phyloP scores from a whole-genome alignment of 2,888 invertebrate species.

The Euproctis similis region DNA sequence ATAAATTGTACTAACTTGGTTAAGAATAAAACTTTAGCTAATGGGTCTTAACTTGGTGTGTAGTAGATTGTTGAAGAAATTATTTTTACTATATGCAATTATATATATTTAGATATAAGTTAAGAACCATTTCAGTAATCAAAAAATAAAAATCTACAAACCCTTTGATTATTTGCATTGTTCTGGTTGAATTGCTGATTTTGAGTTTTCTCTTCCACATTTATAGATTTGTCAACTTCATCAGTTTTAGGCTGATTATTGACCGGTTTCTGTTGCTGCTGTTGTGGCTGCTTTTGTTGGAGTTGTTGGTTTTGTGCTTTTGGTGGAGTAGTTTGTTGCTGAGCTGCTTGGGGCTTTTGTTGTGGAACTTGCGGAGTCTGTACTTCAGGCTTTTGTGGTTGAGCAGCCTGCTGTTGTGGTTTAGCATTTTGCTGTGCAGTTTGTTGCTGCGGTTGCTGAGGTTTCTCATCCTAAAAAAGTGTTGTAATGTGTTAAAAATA shows the following conservation, averaged over 20 bases:
- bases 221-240: slow-evolving; percentile 43
- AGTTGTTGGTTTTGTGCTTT: slow-evolving; percentile 5
- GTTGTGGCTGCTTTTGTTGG: slow-evolving; percentile 3
- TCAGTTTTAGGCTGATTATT: slow-evolving; percentile 36
- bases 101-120: too few relatives aligned
- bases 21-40: too few relatives aligned
- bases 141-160: too few relatives aligned
- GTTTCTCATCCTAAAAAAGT: slow-evolving; percentile 19
- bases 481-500: slow-evolving; percentile 23
- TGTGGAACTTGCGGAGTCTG: slow-evolving; percentile 14
- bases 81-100: too few relatives aligned
- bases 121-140: background rate
- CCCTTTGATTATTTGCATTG: slow-evolving; percentile 28
- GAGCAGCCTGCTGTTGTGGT: slow-evolving; percentile 12
- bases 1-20: too few relatives aligned
- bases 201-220: slow-evolving; percentile 38
- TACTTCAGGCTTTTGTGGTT: slow-evolving; percentile 14
- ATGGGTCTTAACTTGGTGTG: too few relatives aligned
- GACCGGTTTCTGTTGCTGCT: slow-evolving; percentile 22
- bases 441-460: slow-evolving; percentile 13
- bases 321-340: slow-evolving; percentile 22
- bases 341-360: slow-evolving; percentile 19
- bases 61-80: too few relatives aligned
- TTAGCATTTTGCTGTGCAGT: slow-evolving; percentile 6
- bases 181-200: slow-evolving; percentile 30